phyloP scores from a whole-genome alignment of 2,888 invertebrate species.

The Cephus pygmeus region DNA sequence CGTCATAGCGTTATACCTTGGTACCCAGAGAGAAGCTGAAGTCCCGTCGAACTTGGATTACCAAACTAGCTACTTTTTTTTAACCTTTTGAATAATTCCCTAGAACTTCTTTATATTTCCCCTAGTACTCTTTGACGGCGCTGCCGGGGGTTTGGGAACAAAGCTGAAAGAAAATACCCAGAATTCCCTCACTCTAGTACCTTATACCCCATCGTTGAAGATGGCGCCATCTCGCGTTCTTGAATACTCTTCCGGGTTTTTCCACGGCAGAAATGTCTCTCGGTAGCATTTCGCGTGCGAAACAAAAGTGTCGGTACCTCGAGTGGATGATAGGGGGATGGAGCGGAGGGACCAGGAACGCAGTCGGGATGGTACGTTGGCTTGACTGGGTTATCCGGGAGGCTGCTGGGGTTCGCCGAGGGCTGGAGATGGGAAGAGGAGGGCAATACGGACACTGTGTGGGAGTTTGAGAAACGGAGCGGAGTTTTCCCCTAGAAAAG shows the following conservation, averaged over 20 bases:
- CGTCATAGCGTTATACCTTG: neutral
- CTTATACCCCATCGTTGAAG: neutral
- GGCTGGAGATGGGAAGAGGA: neutral
- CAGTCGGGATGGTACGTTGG: neutral
- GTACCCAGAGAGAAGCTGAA: neutral
- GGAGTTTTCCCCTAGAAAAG: neutral
- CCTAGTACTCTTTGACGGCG: neutral
- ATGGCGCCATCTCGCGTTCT: neutral
- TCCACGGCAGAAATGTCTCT: conserved; percentile 1
- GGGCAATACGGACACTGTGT: neutral
- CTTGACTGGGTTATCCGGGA: neutral
- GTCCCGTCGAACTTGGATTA: neutral
- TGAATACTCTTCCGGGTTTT: conserved; percentile 6
- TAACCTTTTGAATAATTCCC: neutral
- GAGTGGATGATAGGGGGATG: neutral
- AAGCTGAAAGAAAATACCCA: neutral
- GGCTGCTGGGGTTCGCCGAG: neutral
- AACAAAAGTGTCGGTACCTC: conserved; percentile 5
- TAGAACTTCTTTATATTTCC: neutral
- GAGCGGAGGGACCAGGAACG: neutral
- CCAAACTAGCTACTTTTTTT: neutral
- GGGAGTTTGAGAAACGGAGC: neutral
- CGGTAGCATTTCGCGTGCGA: conserved; percentile 4
- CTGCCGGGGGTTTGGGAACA: neutral
- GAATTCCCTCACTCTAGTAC: neutral